Conservation (phyloP, 2,113 vertebrate genomes). For the Benthochromis sp. region DNA sequence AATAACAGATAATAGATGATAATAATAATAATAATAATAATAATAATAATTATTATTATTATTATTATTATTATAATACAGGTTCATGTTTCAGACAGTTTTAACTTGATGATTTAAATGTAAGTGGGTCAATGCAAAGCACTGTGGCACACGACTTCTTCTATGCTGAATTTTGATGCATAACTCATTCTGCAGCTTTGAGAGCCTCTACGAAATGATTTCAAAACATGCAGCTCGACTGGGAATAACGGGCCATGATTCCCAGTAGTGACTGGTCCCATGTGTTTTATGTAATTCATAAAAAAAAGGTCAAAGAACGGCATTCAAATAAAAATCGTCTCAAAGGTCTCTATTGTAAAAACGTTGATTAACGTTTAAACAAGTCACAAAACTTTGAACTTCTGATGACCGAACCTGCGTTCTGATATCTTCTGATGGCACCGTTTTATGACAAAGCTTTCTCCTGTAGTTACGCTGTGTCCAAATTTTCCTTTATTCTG, state of each 20-base stretch:
- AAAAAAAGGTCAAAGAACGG: background rate
- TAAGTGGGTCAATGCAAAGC: background rate
- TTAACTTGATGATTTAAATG: background rate
- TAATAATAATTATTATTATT: accelerated
- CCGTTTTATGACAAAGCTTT: background rate
- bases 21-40: accelerated
- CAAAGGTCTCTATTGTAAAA: background rate
- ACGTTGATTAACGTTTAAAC: accelerated
- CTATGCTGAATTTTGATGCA: background rate
- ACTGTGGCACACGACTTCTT: background rate
- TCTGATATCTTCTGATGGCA: background rate
- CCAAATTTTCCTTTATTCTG: background rate
- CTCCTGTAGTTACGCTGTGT: accelerated
- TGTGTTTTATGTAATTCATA: background rate
- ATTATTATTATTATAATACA: accelerated
- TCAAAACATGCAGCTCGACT: background rate
- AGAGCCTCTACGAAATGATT: background rate
- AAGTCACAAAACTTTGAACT: accelerated
- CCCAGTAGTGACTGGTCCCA: background rate
- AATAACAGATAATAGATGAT: background rate
- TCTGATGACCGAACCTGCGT: background rate
- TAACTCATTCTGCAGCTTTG: background rate
- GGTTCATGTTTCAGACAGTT: background rate
- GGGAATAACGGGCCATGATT: background rate
- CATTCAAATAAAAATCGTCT: background rate